These are phyloP conservation scores for Ceratotherium simum DNA, from an alignment of 2,113 vertebrate genomes.

Conservation along the genomic window DNA sequence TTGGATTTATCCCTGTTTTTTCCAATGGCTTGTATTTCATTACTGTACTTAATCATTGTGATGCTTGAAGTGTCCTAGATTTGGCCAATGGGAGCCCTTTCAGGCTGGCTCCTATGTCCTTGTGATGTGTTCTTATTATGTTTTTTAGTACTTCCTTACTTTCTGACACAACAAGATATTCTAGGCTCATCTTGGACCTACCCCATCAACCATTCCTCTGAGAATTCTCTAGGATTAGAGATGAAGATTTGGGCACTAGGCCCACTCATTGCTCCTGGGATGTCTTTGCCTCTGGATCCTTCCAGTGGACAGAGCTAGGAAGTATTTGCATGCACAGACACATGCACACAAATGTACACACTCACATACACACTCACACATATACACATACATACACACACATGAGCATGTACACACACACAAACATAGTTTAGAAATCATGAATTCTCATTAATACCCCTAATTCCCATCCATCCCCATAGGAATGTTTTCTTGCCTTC, in stretches of 20 bases:
- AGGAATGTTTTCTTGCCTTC: background rate
- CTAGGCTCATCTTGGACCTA: background rate
- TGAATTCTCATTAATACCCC: background rate
- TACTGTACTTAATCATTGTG: background rate
- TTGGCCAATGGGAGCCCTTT: background rate
- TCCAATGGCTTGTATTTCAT: background rate
- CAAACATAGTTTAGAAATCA: background rate
- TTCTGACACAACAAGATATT: background rate
- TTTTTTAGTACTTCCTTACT: background rate
- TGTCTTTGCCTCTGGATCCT: background rate
- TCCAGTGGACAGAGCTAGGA: too few species aligned
- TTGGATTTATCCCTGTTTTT: background rate
- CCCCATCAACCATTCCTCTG: background rate
- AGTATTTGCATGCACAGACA: background rate
- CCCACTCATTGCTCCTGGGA: background rate
- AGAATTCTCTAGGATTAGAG: background rate
- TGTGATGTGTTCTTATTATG: background rate
- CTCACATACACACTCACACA: too few species aligned
- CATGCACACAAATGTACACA: fast-evolving
- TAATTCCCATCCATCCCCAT: background rate
- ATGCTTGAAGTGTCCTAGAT: background rate
- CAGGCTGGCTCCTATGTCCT: background rate
- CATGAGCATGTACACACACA: too few species aligned
- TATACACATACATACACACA: fast-evolving
- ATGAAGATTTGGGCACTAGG: background rate